Conservation (phyloP, 2,797 vertebrate species). For the Centroberyx gerrardi region DNA sequence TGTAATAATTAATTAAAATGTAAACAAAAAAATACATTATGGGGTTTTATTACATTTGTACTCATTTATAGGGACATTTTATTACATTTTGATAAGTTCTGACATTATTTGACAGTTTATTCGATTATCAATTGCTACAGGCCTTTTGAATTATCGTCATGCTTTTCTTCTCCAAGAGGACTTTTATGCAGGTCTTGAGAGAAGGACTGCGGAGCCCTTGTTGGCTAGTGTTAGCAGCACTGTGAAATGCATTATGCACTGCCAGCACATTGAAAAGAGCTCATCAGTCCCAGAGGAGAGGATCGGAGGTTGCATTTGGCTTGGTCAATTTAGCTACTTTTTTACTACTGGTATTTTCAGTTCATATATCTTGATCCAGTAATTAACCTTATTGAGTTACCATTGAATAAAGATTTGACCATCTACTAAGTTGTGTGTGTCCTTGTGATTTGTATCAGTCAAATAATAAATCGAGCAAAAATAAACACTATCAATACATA, state of each 20-base stretch:
- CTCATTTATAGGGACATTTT: too few species aligned
- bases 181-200: not conserved
- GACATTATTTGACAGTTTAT: not conserved
- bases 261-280: slow-evolving; percentile 10
- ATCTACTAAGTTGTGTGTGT: not conserved
- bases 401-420: slow-evolving; percentile 39
- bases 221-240: slow-evolving; percentile 9
- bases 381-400: slow-evolving; percentile 12
- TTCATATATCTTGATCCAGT: slow-evolving; percentile 16
- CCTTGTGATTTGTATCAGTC: not conserved
- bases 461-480: not conserved
- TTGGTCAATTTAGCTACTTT: slow-evolving; percentile 19
- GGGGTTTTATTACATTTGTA: too few species aligned
- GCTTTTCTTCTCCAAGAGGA: not conserved
- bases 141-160: not conserved
- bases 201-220: not conserved
- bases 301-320: slow-evolving; percentile 11
- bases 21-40: too few species aligned
- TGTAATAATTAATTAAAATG: too few species aligned
- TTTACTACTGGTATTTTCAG: slow-evolving; percentile 27
- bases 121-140: too few species aligned
- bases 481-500: too few species aligned
- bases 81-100: not conserved
- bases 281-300: not conserved
- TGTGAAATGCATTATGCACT: slow-evolving; percentile 31